A percentile compares a stretch with the other conserved stretches of the same genome.
Conservation (phyloP, 2,888 invertebrate species). For the Platycnemis pennipes region DNA sequence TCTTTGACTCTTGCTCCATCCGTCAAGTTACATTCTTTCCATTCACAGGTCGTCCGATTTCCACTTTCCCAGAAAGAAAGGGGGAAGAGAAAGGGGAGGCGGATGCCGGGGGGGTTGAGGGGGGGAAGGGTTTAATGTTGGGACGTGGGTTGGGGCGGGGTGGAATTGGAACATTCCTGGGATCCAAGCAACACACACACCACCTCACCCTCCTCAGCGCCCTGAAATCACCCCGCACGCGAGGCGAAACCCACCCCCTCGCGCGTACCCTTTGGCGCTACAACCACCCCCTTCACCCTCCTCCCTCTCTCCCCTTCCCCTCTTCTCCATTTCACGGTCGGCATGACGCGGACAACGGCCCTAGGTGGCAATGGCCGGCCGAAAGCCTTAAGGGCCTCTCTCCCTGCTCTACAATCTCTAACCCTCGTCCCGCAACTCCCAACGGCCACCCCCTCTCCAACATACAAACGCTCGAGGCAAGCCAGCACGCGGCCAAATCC, state of each 20-base stretch:
- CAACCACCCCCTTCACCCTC: background rate
- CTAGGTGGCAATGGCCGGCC: slow-evolving; percentile 57
- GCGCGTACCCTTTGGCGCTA: background rate
- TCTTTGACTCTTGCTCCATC: slow-evolving; percentile 58
- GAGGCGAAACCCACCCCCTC: background rate
- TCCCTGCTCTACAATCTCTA: background rate
- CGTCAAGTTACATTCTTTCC: slow-evolving; percentile 56
- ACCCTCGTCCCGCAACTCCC: background rate
- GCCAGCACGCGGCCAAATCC: background rate
- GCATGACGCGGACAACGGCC: slow-evolving; percentile 34
- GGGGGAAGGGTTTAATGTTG: background rate
- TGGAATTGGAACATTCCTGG: slow-evolving; percentile 14
- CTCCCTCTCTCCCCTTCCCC: background rate
- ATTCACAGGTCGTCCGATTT: background rate
- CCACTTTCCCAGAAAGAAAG: background rate
- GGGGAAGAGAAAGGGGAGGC: background rate
- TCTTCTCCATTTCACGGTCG: slow-evolving; percentile 59
- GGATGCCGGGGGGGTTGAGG: too few relatives aligned
- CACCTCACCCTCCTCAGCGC: too few relatives aligned
- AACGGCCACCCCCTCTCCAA: background rate
- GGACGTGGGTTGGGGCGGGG: background rate
- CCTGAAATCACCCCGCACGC: background rate
- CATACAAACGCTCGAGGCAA: background rate
- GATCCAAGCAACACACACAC: slow-evolving; percentile 10
- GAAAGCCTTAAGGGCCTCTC: background rate